A percentile compares a stretch with the other conserved stretches of the same genome.
Conservation (phyloP, 2,888 invertebrate genomes). For the Drosophila pseudotalamancana region DNA sequence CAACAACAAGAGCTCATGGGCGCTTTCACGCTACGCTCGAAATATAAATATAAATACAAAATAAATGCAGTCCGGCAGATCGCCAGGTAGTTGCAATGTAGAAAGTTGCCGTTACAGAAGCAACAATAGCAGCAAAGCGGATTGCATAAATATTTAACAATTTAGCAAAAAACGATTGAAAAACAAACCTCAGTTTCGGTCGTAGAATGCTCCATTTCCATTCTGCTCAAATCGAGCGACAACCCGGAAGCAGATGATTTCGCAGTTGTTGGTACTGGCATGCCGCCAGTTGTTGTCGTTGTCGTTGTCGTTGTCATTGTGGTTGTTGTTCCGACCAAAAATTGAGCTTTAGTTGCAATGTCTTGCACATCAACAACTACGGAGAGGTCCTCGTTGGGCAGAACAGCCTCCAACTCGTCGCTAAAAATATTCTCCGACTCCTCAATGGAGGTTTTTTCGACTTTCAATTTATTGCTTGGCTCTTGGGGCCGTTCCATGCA, state of each 20-base stretch:
- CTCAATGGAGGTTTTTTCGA: conserved; percentile 32
- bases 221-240: conserved; percentile 7
- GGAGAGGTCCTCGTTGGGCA: conserved; percentile 19
- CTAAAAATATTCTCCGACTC: neutral
- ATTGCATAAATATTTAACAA: conserved; percentile 25
- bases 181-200: conserved; percentile 57
- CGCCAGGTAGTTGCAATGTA: conserved; percentile 40
- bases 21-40: conserved; percentile 73
- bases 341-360: conserved; percentile 32
- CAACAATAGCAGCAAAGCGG: conserved; percentile 14
- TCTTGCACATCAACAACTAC: conserved; percentile 36
- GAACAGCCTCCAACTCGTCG: conserved; percentile 6
- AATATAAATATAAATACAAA: conserved; percentile 53
- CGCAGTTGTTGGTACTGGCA: conserved; percentile 11
- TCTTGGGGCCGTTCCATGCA: conserved; percentile 50
- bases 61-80: conserved; percentile 58
- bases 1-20: conserved; percentile 19
- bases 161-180: conserved; percentile 7
- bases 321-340: conserved; percentile 64
- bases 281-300: conserved; percentile 18
- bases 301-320: conserved; percentile 27
- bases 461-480: conserved; percentile 39
- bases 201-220: conserved; percentile 46
- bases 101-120: conserved; percentile 50
- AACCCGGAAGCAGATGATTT: conserved; percentile 56